Base-by-base conservation (phyloP, 2,113 vertebrate genomes). In the Orthonyx spaldingii region DNA sequence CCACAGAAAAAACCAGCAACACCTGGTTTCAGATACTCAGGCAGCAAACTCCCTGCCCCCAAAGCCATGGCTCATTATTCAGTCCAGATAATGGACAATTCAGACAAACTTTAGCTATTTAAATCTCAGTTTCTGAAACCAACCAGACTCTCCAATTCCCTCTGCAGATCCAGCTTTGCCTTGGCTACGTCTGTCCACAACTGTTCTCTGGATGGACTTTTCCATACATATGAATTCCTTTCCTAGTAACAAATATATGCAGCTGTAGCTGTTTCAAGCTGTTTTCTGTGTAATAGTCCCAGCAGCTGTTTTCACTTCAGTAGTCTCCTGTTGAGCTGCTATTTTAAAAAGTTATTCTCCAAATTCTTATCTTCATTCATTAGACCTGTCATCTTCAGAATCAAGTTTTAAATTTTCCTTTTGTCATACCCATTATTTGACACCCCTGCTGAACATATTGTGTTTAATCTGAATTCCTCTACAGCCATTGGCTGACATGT, bases 61-160 rank as follows among this genome's bases (percentile, higher is more conserved):
- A 96, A 96, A 89, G 89, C 87, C 87, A 93, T 75, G 89, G 81
- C 49, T 94, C 89, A 95, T 97, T 96, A 95, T 97, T 97, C 94
- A 94, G 89, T 91, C 84, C 89, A 91, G 91, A 96, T 94, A 93
- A 95, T 87, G 81, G 93, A 93, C 69, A 80, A 93, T 95, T 95
- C 94, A 82, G 71, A 69, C 53, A 95, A 94, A 95, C n/a, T 94
- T 94, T 57, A 89, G 81, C 93, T 91, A 90, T 97, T 95, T 97
- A 94, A 97, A 91, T 91, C 91, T 92, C 93, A 75, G 94, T 61
- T 78, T 89, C 95, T 79, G 94, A 89, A 97, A 89, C 74, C 17
- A 89, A 64, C 49, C 22, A 56, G 27, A 37, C 49, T 71, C 49
- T 92, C 28, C 20, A 95, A 94, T 87, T 94, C 84, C 83, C 84